A percentile compares a stretch with the other conserved stretches of the same genome.
Conservation (phyloP, 2,888 invertebrate species). For the Acanthococcus lagerstroemiae region DNA sequence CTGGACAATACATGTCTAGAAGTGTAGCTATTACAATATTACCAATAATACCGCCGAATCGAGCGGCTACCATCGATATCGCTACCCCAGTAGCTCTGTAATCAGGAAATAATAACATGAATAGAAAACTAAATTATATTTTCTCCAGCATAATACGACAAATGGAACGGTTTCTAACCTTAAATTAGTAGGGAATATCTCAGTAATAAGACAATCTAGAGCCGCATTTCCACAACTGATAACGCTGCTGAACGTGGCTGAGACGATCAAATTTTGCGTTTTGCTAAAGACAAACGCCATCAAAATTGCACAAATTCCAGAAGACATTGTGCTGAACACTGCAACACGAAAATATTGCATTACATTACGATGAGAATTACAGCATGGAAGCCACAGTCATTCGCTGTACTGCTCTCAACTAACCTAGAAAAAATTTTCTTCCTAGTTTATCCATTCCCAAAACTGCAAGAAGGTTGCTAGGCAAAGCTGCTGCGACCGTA, state of each 20-base stretch:
- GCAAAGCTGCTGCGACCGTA: conserved; percentile 74
- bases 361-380: neutral
- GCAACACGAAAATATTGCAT: neutral
- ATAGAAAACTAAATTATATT: neutral
- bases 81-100: conserved; percentile 81
- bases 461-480: conserved; percentile 72
- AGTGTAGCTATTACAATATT: conserved; percentile 81
- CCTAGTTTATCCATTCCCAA: conserved; percentile 77
- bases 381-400: neutral
- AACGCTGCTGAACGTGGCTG: conserved; percentile 75
- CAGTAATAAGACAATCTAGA: conserved; percentile 82
- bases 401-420: conserved; percentile 34
- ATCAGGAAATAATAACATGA: conserved; percentile 9
- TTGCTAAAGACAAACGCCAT: conserved; percentile 78
- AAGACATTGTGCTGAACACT: conserved; percentile 78
- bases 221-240: conserved; percentile 84
- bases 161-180: conserved; percentile 48
- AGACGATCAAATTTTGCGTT: conserved; percentile 69
- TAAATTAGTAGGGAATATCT: conserved; percentile 84
- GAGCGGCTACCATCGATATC: conserved; percentile 78
- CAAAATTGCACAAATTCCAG: conserved; percentile 70
- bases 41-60: conserved; percentile 79
- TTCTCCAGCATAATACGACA: neutral
- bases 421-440: conserved; percentile 71
- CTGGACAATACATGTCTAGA: conserved; percentile 77